phyloP scores from a whole-genome alignment of 2,797 vertebrate species.

The Anguilla anguilla region DNA sequence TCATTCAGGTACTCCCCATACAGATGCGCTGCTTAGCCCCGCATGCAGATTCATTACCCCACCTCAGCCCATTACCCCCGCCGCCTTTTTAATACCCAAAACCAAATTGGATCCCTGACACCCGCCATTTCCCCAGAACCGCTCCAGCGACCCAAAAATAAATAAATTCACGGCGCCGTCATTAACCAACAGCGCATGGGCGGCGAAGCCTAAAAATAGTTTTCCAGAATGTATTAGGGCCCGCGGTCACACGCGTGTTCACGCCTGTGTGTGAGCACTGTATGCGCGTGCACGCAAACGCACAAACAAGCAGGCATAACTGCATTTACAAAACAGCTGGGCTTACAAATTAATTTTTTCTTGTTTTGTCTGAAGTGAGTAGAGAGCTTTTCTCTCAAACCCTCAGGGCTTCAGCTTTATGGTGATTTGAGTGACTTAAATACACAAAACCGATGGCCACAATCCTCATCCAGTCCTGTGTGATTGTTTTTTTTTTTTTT shows the following conservation, averaged over 20 bases:
- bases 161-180: constrained; percentile 51
- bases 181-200: not conserved
- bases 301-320: not conserved
- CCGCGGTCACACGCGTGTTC: too few relatives aligned
- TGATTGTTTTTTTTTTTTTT: not conserved
- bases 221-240: constrained; percentile 2
- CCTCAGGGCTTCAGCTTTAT: not conserved
- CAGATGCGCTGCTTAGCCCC: constrained; percentile 62
- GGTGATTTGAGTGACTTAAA: not conserved
- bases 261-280: too few relatives aligned
- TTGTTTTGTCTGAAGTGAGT: not conserved
- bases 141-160: constrained; percentile 50
- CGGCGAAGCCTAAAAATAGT: not conserved
- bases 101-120: constrained; percentile 59
- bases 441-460: not conserved
- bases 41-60: constrained; percentile 63
- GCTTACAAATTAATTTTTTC: not conserved
- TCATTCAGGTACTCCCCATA: constrained; percentile 72
- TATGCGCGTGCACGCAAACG: not conserved
- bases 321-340: not conserved
- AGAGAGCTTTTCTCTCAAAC: not conserved
- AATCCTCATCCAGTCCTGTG: not conserved
- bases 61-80: constrained; percentile 55
- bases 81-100: constrained; percentile 53
- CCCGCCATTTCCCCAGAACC: constrained; percentile 52